A percentile compares a stretch with the other conserved stretches of the same genome.
Evolutionary conservation across 2,113 vertebrate genomes (phyloP).

Genomic region (Pavo muticus): DNA sequence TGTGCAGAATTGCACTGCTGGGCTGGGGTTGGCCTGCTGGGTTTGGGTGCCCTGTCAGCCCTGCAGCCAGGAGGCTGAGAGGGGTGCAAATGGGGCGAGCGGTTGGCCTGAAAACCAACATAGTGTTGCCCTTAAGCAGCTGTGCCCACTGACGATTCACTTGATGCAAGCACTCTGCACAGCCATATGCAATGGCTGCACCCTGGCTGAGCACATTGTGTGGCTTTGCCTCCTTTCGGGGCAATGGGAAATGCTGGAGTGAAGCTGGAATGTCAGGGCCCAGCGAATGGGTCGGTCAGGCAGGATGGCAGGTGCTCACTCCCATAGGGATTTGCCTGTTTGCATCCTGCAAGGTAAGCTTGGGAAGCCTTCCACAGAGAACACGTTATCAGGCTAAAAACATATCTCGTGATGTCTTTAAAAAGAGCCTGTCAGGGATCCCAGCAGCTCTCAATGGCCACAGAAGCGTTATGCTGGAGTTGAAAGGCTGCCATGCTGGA

Average conservation of each 20-base stretch:
- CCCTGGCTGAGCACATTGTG: fast-evolving
- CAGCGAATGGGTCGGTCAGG: not conserved
- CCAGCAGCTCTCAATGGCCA: too few relatives aligned
- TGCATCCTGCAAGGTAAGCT: too few relatives aligned
- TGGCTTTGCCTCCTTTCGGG: not conserved
- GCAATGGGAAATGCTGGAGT: not conserved
- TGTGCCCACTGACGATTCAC: not conserved
- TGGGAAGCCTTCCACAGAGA: too few relatives aligned
- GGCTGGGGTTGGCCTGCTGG: not conserved
- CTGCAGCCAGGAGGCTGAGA: too few relatives aligned
- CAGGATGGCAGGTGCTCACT: too few relatives aligned
- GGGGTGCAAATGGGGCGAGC: not conserved
- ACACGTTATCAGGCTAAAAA: too few relatives aligned
- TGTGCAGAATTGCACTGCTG: not conserved
- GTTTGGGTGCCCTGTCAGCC: too few relatives aligned
- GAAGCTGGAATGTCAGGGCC: not conserved
- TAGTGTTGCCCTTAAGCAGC: not conserved
- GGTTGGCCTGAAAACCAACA: not conserved
- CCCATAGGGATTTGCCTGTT: too few relatives aligned
- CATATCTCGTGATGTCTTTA: too few relatives aligned
- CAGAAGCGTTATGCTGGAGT: too few relatives aligned
- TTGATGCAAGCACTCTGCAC: not conserved
- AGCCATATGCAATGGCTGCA: not conserved
- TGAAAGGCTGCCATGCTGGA: too few relatives aligned
- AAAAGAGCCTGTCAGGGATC: too few relatives aligned